phyloP scores from a whole-genome alignment of 2,888 invertebrate species.

The Latrodectus elegans region DNA sequence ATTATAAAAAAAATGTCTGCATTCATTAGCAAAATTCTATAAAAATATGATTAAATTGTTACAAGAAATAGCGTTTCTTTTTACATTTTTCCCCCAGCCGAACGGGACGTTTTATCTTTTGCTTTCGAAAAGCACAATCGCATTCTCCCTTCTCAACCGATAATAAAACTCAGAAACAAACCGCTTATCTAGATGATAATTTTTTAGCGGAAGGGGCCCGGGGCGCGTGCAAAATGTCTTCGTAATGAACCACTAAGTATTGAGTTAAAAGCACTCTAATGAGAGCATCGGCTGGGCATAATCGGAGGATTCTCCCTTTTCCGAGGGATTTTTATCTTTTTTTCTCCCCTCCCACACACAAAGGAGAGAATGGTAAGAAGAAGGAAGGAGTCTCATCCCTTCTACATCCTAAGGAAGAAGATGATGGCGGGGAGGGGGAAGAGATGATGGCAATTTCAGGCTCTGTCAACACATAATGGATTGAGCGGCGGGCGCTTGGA shows the following conservation, averaged over 20 bases:
- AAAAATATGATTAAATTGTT: too few relatives aligned
- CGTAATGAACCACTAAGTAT: slow-evolving; percentile 63
- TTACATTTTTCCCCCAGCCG: not conserved
- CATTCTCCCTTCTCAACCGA: not conserved
- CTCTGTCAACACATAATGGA: slow-evolving; percentile 67
- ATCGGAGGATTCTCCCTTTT: slow-evolving; percentile 31
- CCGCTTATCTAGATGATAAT: slow-evolving; percentile 34
- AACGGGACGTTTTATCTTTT: slow-evolving; percentile 6
- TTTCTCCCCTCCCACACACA: slow-evolving; percentile 16
- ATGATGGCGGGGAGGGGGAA: not conserved
- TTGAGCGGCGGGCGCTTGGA: slow-evolving; percentile 36
- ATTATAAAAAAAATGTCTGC: too few relatives aligned
- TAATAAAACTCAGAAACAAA: slow-evolving; percentile 38
- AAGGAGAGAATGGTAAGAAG: not conserved
- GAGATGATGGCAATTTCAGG: slow-evolving; percentile 42
- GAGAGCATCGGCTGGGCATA: slow-evolving; percentile 16
- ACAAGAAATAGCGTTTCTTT: not conserved
- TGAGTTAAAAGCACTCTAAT: slow-evolving; percentile 46
- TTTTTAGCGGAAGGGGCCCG: slow-evolving; percentile 28
- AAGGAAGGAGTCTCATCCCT: slow-evolving; percentile 2
- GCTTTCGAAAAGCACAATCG: not conserved
- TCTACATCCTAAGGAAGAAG: not conserved
- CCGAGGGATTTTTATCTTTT: slow-evolving; percentile 7
- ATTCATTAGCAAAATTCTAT: too few relatives aligned
- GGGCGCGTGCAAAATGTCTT: slow-evolving; percentile 18